A percentile compares a stretch with the other conserved stretches of the same genome.
phyloP scores from a whole-genome alignment of 2,888 invertebrate species.

The Phaonia tiefii region DNA sequence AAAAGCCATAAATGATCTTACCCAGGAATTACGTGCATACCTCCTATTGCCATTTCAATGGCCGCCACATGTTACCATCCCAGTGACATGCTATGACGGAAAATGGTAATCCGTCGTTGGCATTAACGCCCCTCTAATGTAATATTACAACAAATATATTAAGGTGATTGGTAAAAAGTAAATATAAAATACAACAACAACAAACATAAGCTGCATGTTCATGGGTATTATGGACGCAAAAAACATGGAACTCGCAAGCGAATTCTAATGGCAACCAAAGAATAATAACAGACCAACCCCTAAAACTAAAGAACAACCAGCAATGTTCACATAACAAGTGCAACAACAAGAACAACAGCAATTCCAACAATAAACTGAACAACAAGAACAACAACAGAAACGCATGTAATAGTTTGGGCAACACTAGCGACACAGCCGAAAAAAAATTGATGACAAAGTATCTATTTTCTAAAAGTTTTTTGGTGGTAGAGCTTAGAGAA shows the following conservation, averaged over 20 bases:
- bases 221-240: not conserved
- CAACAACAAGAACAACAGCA: not conserved
- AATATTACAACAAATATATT: constrained; percentile 24
- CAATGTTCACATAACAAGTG: no score
- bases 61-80: no score
- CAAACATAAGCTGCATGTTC: not conserved
- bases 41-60: no score
- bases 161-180: constrained; percentile 16
- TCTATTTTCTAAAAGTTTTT: no score
- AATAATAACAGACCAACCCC: constrained; percentile 53
- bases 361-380: not conserved
- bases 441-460: not conserved
- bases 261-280: constrained; percentile 57
- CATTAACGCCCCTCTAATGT: not conserved
- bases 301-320: constrained; percentile 9
- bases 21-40: no score
- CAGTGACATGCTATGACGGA: no score
- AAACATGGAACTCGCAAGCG: constrained; percentile 11
- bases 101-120: not conserved
- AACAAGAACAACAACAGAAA: constrained; percentile 25
- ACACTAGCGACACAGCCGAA: not conserved
- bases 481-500: no score
- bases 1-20: no score
- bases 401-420: constrained; percentile 24
- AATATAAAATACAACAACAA: constrained; percentile 6